Evolutionary conservation across 2,888 invertebrate genomes (phyloP), one percentile per base, ranked within the genome.

Genomic region (Plebejus melissa): DNA sequence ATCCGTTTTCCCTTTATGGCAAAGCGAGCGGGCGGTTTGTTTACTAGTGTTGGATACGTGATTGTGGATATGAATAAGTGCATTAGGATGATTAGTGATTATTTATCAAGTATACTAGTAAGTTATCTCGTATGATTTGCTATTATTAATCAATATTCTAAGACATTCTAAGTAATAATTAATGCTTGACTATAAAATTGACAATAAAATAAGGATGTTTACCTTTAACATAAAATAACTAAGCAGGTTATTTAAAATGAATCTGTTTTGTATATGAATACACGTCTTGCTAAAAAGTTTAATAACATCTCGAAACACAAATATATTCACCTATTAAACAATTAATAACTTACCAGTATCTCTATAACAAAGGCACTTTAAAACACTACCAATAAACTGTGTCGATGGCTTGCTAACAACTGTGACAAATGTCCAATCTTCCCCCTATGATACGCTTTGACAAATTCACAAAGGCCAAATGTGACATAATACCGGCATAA

Each of bases 401-500:
- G 83, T 81, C 83, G 81, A 85, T 83, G 85, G 85, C 83, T 82
- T 83, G 85, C 85, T 87, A 88, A 88, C 88, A 87, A 86, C 84
- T 81, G 83, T 82, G 85, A 85, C 87, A 85, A 88, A 87, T 85
- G 87, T 81, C 85, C 87, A 86, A 89, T 88, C 84, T 85, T 81
- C 91, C 91, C 91, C 90, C 82, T 81, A 82, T 83, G 87, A 85
- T 85, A 80, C 81, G 81, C 86, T 84, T 82, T 85, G 88, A 91
- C 91, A 90, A 92, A 92, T 93, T 92, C 88, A 91, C 92, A 93
- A 93, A 93, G 92, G 91, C 92, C 93, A 93, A 93, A 93, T 93
- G 93, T 93, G 93, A 93, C 93, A 92, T 93, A 93, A 93, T 93
- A 92, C 91, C 90, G 81, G 89, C 91, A 93, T 93, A 93, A 93